Conservation (phyloP, 2,113 vertebrate species). For the Neomonachus schauinslandi region DNA sequence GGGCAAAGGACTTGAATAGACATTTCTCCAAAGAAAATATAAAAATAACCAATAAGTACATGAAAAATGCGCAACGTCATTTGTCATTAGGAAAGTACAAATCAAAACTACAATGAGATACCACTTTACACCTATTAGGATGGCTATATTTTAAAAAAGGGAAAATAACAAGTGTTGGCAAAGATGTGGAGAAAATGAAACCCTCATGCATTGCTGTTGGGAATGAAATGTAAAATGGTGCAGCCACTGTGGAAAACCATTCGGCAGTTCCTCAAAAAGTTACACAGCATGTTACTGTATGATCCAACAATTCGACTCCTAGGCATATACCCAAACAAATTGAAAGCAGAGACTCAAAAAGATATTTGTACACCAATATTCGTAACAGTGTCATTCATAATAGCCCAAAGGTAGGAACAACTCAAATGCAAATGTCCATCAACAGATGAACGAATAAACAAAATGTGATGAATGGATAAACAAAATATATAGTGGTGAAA, state of each 20-base stretch:
- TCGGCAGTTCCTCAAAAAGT: not conserved
- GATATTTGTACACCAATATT: not conserved
- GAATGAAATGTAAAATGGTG: not conserved
- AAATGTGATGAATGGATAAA: not conserved
- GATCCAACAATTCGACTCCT: not conserved
- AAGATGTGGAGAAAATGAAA: not conserved
- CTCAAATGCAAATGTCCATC: conserved; percentile 27
- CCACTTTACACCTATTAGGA: not conserved
- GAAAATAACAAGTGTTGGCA: not conserved
- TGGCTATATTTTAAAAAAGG: not conserved
- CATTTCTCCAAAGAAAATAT: not conserved
- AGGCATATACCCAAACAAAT: not conserved
- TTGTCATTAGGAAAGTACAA: not conserved
- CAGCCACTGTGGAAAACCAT: not conserved
- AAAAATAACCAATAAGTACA: not conserved
- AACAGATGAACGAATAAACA: not conserved
- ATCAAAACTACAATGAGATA: not conserved
- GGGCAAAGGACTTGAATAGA: not conserved
- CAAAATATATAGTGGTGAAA: not conserved
- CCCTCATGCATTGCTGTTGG: not conserved
- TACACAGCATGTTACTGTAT: not conserved
- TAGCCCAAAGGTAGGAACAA: not conserved
- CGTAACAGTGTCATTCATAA: not conserved
- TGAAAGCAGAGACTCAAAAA: not conserved
- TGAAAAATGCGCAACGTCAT: not conserved